A percentile compares a stretch with the other conserved stretches of the same genome.
phyloP scores from a whole-genome alignment of 1,140 invertebrate species.

The Neotoxoptera formosana region DNA sequence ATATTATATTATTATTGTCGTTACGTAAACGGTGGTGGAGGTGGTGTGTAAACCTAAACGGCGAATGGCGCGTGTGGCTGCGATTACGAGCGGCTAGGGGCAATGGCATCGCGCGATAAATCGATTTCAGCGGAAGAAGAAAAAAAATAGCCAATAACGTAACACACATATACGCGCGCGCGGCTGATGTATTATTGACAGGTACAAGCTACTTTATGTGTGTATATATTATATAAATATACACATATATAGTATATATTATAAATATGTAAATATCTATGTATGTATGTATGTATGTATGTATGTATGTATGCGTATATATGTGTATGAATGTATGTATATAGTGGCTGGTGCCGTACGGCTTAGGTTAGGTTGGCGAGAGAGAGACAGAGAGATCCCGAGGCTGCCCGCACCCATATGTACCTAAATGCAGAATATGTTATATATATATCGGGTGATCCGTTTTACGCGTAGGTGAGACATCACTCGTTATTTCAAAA shows the following conservation, averaged over 20 bases:
- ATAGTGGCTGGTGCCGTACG: not conserved
- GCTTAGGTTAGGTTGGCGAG: not conserved
- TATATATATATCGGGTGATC: too few relatives aligned
- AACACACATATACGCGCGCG: not conserved
- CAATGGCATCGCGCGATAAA: not conserved
- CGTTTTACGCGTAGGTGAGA: too few relatives aligned
- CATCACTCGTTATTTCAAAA: too few relatives aligned
- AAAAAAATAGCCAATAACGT: not conserved
- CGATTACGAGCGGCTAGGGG: not conserved
- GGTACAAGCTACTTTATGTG: not conserved
- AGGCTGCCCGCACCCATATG: not conserved
- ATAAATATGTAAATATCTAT: too few relatives aligned
- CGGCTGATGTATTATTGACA: not conserved
- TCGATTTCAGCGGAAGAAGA: constrained; percentile 2
- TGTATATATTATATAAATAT: not conserved
- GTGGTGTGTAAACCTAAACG: not conserved
- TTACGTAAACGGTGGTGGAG: not conserved
- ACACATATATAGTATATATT: too few relatives aligned
- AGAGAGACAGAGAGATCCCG: not conserved
- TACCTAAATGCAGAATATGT: not conserved
- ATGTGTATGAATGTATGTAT: not conserved
- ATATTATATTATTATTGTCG: not conserved
- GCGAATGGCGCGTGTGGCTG: not conserved
- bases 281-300: not conserved
- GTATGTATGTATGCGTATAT: too few relatives aligned